Percentiles rank a stretch among this genome's conserved stretches.
Conservation (phyloP, 2,797 vertebrate species). For the Odontamblyopus lacepedii region DNA sequence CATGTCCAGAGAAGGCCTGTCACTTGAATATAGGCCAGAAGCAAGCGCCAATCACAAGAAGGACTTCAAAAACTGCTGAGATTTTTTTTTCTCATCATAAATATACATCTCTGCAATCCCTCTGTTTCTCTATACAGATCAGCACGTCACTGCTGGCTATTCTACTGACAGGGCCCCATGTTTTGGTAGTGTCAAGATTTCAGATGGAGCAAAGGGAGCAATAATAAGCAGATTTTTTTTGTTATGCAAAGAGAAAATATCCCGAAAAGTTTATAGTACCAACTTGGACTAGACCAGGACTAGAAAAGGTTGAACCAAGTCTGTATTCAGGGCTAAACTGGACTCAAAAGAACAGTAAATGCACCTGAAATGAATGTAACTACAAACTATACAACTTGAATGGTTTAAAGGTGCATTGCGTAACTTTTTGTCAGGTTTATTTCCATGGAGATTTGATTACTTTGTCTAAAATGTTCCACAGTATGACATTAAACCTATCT, state of each 20-base stretch:
- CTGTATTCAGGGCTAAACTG: not conserved
- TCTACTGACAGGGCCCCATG: constrained; percentile 33
- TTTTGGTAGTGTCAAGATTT: not conserved
- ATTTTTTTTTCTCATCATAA: constrained; percentile 38
- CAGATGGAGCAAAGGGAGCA: not conserved
- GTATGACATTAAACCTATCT: too few relatives aligned
- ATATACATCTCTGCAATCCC: constrained; percentile 32
- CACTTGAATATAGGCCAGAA: constrained; percentile 56
- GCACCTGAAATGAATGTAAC: not conserved
- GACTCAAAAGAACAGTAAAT: not conserved
- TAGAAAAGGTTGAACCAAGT: not conserved
- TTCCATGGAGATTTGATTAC: too few relatives aligned
- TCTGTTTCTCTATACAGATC: constrained; percentile 36
- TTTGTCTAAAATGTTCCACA: too few relatives aligned
- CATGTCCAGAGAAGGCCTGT: constrained; percentile 43
- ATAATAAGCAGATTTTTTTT: not conserved
- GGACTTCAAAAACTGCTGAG: constrained; percentile 70
- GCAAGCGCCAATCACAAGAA: constrained; percentile 59
- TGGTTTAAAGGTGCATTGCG: too few relatives aligned
- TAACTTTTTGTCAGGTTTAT: too few relatives aligned
- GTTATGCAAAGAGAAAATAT: too few relatives aligned
- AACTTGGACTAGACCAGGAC: not conserved
- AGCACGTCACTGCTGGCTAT: constrained; percentile 48
- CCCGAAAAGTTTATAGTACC: not conserved
- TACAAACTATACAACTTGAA: not conserved